Evolutionary conservation across 2,113 vertebrate genomes (phyloP).

Genomic region (Megalops atlanticus): DNA sequence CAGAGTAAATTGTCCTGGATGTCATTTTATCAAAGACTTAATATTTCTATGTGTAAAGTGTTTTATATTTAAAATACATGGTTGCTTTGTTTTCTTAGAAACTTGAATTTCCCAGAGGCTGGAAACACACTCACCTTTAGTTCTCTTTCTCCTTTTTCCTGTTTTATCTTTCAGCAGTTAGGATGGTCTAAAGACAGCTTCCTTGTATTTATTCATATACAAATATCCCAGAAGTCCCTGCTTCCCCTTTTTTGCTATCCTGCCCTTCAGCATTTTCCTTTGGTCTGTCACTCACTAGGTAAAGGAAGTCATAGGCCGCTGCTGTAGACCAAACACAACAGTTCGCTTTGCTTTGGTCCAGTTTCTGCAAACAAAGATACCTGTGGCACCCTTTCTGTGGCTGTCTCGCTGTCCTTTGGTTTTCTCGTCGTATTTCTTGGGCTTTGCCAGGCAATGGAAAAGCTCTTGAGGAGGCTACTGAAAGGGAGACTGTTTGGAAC

Average conservation of each 20-base stretch:
- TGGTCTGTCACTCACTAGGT: background rate
- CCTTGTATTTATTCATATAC: no score
- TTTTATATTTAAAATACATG: background rate
- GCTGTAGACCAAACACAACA: background rate
- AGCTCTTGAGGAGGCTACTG: background rate
- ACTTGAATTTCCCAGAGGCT: constrained; percentile 16
- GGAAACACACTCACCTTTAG: background rate
- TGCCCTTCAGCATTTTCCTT: background rate
- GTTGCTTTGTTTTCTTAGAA: constrained; percentile 5
- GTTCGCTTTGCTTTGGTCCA: background rate
- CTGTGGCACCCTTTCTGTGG: background rate
- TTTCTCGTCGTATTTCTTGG: background rate
- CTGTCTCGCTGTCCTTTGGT: background rate
- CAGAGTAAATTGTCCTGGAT: background rate
- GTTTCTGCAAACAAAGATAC: background rate
- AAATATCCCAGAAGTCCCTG: background rate
- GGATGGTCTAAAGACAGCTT: background rate
- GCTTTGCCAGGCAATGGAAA: background rate
- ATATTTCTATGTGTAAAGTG: background rate
- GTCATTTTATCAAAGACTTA: background rate
- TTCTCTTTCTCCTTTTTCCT: background rate
- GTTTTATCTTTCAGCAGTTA: background rate
- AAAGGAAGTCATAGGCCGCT: background rate
- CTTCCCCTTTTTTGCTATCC: background rate
- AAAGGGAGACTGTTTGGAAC: background rate